A percentile compares a stretch with the other conserved stretches of the same genome.
These are phyloP conservation scores for Leucopternis melanops DNA, from an alignment of 2,113 vertebrate genomes.

Conservation along the genomic window DNA sequence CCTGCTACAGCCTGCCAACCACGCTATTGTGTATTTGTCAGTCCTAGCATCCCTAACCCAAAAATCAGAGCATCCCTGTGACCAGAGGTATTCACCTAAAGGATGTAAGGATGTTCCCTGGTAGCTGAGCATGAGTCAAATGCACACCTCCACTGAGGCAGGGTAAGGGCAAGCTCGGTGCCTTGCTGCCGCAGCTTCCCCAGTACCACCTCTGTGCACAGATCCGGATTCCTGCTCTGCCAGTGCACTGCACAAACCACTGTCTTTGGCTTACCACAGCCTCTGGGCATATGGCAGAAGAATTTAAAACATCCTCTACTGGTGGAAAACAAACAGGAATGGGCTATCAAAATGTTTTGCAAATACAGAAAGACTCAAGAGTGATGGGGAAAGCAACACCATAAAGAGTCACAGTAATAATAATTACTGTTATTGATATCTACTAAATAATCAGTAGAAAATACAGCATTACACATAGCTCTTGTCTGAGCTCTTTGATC, in stretches of 20 bases:
- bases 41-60: background rate
- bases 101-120: background rate
- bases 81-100: background rate
- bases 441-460: background rate
- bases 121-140: background rate
- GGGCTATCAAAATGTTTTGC: background rate
- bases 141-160: background rate
- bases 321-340: background rate
- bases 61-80: background rate
- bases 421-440: background rate
- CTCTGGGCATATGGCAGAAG: background rate
- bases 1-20: background rate
- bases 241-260: background rate
- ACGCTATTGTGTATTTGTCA: background rate
- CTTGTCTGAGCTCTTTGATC: background rate
- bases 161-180: background rate
- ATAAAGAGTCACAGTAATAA: background rate
- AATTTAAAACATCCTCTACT: background rate
- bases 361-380: background rate
- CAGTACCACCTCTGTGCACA: background rate
- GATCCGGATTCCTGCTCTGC: background rate
- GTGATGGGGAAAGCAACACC: background rate
- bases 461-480: background rate
- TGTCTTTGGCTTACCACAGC: background rate
- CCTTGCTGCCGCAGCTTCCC: background rate